Percentiles rank a stretch among this genome's conserved stretches.
These are phyloP conservation scores for Pocillopora damicornis DNA, from an alignment of 64 coral and sea anemone genomes.

Conservation along the genomic window DNA sequence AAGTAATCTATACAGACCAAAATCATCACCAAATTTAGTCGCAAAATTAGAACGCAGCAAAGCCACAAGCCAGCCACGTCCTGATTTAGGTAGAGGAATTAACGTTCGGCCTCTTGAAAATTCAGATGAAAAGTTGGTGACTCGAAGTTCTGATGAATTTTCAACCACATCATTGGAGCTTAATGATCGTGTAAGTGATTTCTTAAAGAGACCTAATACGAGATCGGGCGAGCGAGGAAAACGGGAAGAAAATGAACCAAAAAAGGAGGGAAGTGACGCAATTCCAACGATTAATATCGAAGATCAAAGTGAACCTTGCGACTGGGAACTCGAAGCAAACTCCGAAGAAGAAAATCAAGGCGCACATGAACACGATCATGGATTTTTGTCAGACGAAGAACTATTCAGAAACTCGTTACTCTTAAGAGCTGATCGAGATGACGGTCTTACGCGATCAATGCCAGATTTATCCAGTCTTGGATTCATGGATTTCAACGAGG, in stretches of 20 bases:
- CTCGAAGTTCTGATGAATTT: not conserved
- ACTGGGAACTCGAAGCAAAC: not conserved
- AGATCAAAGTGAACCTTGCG: not conserved
- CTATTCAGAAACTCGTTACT: constrained; percentile 75
- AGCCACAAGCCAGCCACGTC: not conserved
- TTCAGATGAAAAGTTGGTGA: not conserved
- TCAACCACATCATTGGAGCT: constrained; percentile 7
- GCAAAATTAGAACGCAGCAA: not conserved
- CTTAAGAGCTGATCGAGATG: constrained; percentile 48
- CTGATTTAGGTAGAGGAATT: not conserved
- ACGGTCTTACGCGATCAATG: constrained; percentile 22
- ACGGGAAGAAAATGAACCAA: not conserved
- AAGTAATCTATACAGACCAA: constrained; percentile 45
- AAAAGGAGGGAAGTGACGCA: not conserved
- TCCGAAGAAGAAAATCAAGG: not conserved
- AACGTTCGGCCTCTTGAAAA: not conserved
- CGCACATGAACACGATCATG: not conserved
- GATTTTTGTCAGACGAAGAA: constrained; percentile 27
- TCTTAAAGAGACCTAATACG: constrained; percentile 60
- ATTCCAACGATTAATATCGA: constrained; percentile 14
- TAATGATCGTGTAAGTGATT: constrained; percentile 57
- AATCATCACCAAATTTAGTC: constrained; percentile 56
- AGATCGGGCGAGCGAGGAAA: constrained; percentile 11
- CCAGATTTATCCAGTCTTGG: constrained; percentile 78
- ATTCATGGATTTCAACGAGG: constrained; percentile 92